Evolutionary conservation across 2,888 invertebrate species (phyloP), one percentile per base, ranked within the genome.

Genomic region (Rhodophaea formosa): DNA sequence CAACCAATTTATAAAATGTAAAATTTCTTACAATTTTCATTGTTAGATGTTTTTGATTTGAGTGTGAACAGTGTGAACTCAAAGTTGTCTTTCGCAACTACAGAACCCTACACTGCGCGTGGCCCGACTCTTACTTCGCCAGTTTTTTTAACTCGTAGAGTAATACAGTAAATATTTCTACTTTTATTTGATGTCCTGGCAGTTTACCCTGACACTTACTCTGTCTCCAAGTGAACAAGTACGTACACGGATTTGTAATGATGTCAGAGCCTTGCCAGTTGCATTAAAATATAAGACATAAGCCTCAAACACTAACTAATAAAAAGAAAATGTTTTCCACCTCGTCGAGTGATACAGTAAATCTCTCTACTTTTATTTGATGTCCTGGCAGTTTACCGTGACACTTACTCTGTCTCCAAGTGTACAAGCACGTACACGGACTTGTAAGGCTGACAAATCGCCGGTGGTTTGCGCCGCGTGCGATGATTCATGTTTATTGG

Each of bases 401-500:
- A 17, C n/a, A 51, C 35, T 49, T 16, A 10, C 12, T 10, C 12
- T 51, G 51, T 16, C 51, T 8, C 12, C 12, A 51, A 51, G 51
- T 51, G 51, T 51, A 51, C 17, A 16, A 39, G 46, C 51, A 61
- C 66, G 63, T 68, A 70, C 66, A 65, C 63, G 55, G 69, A 69
- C 68, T 69, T 74, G 78, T 83, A 84, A 82, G 77, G 82, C 82
- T 85, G 87, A 87, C 87, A 86, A 86, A 87, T 87, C 76, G 78
- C 69, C 75, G 70, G 75, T 72, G 85, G 84, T 83, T 79, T 77
- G 80, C 70, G 74, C 73, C 76, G 78, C 74, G 69, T 69, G 79
- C 77, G 74, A 85, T 86, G 87, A 88, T 86, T 88, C 87, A 87
- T 86, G 74, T 72, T 66, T 68, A 72, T 77, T 86, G 87, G 87